These are phyloP conservation scores for Pristionchus arcanus DNA, from an alignment of 2,888 invertebrate species.

Conservation along the genomic window DNA sequence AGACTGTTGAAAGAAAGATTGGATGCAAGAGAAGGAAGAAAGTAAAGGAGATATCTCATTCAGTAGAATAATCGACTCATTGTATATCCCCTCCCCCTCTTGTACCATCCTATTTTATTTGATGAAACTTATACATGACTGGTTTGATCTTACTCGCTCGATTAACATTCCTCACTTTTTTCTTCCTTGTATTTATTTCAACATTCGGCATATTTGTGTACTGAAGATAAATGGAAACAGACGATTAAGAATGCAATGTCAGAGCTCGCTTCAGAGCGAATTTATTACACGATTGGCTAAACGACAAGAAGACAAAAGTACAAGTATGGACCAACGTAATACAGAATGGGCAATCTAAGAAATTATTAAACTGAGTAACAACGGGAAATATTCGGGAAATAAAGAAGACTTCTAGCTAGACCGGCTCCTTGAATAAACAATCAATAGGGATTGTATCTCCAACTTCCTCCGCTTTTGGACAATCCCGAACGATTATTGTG, in stretches of 20 bases:
- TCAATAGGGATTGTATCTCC: constrained; percentile 22
- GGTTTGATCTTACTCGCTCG: not conserved
- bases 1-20: not conserved
- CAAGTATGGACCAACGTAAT: not conserved
- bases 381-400: not conserved
- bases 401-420: not conserved
- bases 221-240: not conserved
- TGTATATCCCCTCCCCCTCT: not conserved
- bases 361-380: not conserved
- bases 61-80: not conserved
- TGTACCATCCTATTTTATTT: not conserved
- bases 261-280: too few relatives aligned
- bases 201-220: not conserved
- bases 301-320: not conserved
- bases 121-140: not conserved
- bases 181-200: not conserved
- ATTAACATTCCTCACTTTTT: not conserved
- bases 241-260: not conserved
- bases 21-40: constrained; percentile 7
- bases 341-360: not conserved
- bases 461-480: not conserved
- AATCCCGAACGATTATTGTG: not conserved
- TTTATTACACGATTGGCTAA: too few relatives aligned
- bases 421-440: not conserved
- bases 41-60: not conserved